phyloP scores from a whole-genome alignment of 2,797 vertebrate species.

The Neosalanx taihuensis region DNA sequence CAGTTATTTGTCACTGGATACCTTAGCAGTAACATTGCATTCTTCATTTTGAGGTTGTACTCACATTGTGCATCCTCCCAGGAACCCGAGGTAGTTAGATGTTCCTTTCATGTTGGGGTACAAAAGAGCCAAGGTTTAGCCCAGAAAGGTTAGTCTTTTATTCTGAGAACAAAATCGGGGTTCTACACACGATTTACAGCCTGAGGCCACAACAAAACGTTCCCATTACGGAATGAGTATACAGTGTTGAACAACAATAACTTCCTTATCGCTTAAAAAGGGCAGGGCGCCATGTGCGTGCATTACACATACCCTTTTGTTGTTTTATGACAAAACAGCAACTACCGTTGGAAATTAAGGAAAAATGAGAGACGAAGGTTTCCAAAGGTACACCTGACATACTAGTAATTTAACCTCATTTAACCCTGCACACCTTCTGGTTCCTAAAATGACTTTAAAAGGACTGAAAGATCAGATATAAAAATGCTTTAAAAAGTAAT shows the following conservation, averaged over 20 bases:
- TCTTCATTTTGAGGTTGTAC: conserved; percentile 44
- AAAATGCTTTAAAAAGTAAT: too few relatives aligned
- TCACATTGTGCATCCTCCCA: conserved; percentile 16
- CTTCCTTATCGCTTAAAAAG: conserved; percentile 42
- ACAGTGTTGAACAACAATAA: conserved; percentile 29
- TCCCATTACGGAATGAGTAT: conserved; percentile 40
- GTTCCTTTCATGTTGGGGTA: conserved; percentile 49
- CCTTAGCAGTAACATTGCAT: conserved; percentile 51
- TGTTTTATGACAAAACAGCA: too few relatives aligned
- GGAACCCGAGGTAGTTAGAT: conserved; percentile 3
- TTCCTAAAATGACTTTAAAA: background rate
- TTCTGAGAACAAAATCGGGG: conserved; percentile 42
- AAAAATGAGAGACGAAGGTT: conserved; percentile 17
- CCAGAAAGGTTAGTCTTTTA: conserved; percentile 64
- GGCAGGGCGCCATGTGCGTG: too few relatives aligned
- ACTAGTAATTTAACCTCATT: background rate
- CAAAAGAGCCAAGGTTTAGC: conserved; percentile 54
- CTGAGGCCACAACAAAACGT: conserved; percentile 52
- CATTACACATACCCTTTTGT: too few relatives aligned
- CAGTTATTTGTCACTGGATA: conserved; percentile 66
- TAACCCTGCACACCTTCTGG: background rate
- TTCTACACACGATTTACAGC: conserved; percentile 50
- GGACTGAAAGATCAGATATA: too few relatives aligned
- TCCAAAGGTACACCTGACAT: background rate
- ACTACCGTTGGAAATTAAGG: too few relatives aligned